Percentiles rank a stretch among this genome's conserved stretches.
Conservation (phyloP, 2,888 invertebrate species). For the Cephus runcator region DNA sequence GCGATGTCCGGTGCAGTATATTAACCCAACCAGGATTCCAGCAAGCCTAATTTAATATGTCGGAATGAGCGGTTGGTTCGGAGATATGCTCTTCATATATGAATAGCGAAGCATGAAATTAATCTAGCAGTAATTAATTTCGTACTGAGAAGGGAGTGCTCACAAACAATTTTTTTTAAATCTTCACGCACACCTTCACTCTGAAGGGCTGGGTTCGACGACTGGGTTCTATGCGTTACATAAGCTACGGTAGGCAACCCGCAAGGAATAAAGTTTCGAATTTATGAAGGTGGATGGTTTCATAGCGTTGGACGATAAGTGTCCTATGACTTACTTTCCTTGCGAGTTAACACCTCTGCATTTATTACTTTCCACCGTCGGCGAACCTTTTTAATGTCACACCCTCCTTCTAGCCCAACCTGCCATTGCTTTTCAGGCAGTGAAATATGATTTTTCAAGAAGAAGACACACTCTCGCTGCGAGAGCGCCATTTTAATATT, state of each 20-base stretch:
- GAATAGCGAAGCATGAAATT: constrained; percentile 12
- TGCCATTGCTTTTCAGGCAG: neutral
- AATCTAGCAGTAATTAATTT: constrained; percentile 18
- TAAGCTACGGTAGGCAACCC: neutral
- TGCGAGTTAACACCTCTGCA: neutral
- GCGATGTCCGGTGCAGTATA: constrained; percentile 22
- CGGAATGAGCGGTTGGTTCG: constrained; percentile 6
- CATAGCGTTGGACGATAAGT: neutral
- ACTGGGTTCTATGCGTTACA: neutral
- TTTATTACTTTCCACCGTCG: neutral
- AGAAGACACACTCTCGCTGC: neutral
- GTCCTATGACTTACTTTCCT: constrained; percentile 2
- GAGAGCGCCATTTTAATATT: neutral
- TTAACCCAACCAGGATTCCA: constrained; percentile 28
- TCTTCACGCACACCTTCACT: neutral
- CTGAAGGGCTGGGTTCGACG: neutral
- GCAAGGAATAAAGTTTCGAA: neutral
- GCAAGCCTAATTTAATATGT: constrained; percentile 31
- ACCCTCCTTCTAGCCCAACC: neutral
- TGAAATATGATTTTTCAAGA: neutral
- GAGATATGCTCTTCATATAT: constrained; percentile 7
- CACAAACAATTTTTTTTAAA: neutral
- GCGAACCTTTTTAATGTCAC: neutral
- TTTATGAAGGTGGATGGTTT: neutral
- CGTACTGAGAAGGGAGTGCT: neutral